Conservation (phyloP, 2,888 invertebrate species). For the Subacronicta megacephala region DNA sequence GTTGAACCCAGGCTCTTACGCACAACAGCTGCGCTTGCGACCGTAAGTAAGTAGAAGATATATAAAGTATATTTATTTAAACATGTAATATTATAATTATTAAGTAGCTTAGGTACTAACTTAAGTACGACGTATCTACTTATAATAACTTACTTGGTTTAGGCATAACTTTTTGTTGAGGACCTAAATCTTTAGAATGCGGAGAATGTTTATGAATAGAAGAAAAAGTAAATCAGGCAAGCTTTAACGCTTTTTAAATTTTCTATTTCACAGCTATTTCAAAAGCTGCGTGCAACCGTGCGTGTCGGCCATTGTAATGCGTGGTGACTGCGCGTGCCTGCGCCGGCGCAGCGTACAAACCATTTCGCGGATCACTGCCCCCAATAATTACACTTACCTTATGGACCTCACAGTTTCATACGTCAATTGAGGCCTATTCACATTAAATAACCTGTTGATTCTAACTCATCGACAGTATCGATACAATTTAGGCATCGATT, state of each 20-base stretch:
- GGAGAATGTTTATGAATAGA: slow-evolving; percentile 8
- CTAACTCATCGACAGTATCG: slow-evolving; percentile 63
- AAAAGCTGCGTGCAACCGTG: slow-evolving; percentile 53
- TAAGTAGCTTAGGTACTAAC: too few species aligned
- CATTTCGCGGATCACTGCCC: slow-evolving; percentile 81
- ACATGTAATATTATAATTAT: too few species aligned
- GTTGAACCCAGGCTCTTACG: too few species aligned
- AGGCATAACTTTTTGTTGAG: slow-evolving; percentile 5
- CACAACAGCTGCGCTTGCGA: too few species aligned
- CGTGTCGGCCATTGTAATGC: slow-evolving; percentile 58
- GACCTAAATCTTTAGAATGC: slow-evolving; percentile 4
- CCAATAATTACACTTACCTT: slow-evolving; percentile 75
- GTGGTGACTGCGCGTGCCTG: slow-evolving; percentile 53
- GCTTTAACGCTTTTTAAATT: slow-evolving; percentile 43
- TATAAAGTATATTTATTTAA: too few species aligned
- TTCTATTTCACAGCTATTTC: slow-evolving; percentile 67
- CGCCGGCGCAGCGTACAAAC: slow-evolving; percentile 62
- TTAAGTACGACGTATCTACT: too few species aligned
- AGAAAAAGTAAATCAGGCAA: slow-evolving; percentile 26
- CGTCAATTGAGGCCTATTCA: slow-evolving; percentile 57
- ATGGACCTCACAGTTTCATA: slow-evolving; percentile 68
- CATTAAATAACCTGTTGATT: slow-evolving; percentile 73
- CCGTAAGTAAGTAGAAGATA: too few species aligned
- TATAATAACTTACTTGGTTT: too few species aligned
- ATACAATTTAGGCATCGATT: slow-evolving; percentile 68